phyloP scores from a whole-genome alignment of 2,888 invertebrate species.

The Lepidochrysops patricia region DNA sequence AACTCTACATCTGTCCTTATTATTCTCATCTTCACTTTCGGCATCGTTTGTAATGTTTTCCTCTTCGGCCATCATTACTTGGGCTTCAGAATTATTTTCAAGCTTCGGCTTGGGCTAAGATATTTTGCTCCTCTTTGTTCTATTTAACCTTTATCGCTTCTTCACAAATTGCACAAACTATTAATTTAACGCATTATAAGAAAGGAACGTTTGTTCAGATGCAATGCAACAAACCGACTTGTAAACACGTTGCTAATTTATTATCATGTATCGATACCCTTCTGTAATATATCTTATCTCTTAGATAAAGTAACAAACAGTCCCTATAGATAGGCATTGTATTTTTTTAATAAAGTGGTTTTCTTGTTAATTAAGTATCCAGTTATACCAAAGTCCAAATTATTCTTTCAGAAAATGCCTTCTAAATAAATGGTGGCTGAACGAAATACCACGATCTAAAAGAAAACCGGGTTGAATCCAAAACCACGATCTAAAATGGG shows the following conservation, averaged over 20 bases:
- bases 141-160: background rate
- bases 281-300: slow-evolving; percentile 7
- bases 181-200: background rate
- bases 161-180: background rate
- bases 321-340: too few relatives aligned
- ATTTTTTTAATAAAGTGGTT: too few relatives aligned
- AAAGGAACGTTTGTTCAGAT: background rate
- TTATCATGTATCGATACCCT: slow-evolving; percentile 7
- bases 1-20: background rate
- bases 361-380: too few relatives aligned
- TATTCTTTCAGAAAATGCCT: too few relatives aligned
- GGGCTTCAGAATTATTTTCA: background rate
- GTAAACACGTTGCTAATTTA: background rate
- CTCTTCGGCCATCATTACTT: background rate
- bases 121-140: background rate
- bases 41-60: background rate
- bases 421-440: background rate
- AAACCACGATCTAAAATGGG: too few relatives aligned
- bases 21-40: background rate
- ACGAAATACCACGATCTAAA: too few relatives aligned
- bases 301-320: background rate
- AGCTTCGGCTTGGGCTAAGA: background rate
- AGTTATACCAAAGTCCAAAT: too few relatives aligned
- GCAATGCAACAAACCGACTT: background rate
- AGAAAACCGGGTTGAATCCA: too few relatives aligned